These are phyloP conservation scores for Pseudococcus longispinus DNA, from an alignment of 2,888 invertebrate species.

Conservation along the genomic window DNA sequence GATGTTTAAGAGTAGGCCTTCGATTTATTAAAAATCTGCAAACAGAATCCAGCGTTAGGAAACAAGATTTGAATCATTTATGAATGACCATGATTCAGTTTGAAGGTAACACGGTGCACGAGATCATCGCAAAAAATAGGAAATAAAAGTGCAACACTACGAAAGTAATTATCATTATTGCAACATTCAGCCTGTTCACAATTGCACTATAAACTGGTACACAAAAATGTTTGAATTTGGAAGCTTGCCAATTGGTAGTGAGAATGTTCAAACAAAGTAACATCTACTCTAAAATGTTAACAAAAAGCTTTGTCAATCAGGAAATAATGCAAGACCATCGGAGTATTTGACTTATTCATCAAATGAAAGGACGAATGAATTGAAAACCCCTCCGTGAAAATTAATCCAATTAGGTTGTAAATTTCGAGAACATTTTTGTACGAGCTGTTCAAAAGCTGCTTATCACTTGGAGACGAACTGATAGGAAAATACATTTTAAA, in stretches of 20 bases:
- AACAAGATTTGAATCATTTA: background rate
- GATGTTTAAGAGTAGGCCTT: conserved; percentile 50
- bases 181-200: background rate
- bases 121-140: background rate
- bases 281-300: background rate
- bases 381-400: background rate
- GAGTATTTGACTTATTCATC: background rate
- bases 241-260: background rate
- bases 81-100: background rate
- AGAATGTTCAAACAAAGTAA: background rate
- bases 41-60: background rate
- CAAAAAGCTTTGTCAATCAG: background rate
- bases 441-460: background rate
- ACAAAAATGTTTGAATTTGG: background rate
- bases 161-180: conserved; percentile 7
- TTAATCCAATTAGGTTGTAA: background rate
- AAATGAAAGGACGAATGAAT: background rate
- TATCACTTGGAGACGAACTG: background rate
- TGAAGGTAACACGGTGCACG: background rate
- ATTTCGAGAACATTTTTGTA: background rate
- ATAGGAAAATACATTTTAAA: background rate
- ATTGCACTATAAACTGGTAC: background rate
- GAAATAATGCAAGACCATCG: background rate
- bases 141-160: background rate
- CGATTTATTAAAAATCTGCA: conserved; percentile 49